Percentiles rank a stretch among this genome's conserved stretches.
Conservation (phyloP, 2,113 vertebrate genomes). For the Irena cyanogastra region DNA sequence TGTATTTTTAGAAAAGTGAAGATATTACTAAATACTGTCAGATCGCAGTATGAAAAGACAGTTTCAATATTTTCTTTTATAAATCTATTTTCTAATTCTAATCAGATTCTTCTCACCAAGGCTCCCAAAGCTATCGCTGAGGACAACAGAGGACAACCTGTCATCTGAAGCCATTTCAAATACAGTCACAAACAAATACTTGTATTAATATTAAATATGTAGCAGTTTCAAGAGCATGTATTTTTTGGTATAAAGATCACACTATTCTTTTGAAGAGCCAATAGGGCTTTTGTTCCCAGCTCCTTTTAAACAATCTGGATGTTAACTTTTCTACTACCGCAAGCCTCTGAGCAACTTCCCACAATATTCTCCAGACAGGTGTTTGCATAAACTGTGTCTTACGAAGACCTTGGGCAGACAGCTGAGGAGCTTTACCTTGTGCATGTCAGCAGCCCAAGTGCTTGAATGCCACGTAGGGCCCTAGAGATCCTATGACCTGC, state of each 20-base stretch:
- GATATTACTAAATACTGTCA: not conserved
- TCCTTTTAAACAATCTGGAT: constrained; percentile 31
- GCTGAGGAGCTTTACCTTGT: not conserved
- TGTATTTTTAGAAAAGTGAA: not conserved
- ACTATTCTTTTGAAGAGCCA: constrained; percentile 41
- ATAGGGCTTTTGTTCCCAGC: constrained; percentile 2
- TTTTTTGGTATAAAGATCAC: not conserved
- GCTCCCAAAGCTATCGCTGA: not conserved
- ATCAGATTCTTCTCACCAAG: not conserved
- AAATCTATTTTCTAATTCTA: not conserved
- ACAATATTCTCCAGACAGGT: constrained; percentile 37
- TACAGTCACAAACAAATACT: constrained; percentile 30
- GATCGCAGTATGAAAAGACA: not conserved
- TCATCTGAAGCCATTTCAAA: constrained; percentile 29
- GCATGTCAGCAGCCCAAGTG: not conserved
- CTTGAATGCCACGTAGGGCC: not conserved
- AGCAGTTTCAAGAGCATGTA: not conserved
- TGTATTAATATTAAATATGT: constrained; percentile 35
- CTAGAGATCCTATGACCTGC: not conserved
- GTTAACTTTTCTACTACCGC: not conserved
- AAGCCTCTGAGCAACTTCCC: constrained; percentile 12
- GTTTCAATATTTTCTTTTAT: constrained; percentile 20
- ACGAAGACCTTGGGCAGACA: constrained; percentile 42
- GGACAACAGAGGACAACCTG: constrained; percentile 27
- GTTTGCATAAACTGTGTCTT: constrained; percentile 3